Percentiles rank a stretch among this genome's conserved stretches.
These are phyloP conservation scores for Morpho helenor DNA, from an alignment of 2,888 invertebrate species.

Conservation along the genomic window DNA sequence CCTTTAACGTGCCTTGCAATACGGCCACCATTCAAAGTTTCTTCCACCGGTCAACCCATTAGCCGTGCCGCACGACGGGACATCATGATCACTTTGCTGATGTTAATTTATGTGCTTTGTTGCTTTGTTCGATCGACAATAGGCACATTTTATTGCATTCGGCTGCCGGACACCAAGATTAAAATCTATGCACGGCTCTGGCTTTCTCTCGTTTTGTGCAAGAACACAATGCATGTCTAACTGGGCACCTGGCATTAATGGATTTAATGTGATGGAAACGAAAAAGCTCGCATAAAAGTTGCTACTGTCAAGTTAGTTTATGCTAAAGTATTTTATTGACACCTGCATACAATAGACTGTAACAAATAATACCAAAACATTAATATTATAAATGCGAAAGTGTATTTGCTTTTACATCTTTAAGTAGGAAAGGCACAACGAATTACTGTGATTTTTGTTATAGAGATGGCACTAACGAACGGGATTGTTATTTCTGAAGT, in stretches of 20 bases:
- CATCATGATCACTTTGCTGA: constrained; percentile 75
- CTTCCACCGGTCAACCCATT: constrained; percentile 69
- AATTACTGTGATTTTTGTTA: no score
- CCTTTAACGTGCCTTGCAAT: constrained; percentile 31
- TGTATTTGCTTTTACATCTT: no score
- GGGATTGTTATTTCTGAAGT: no score
- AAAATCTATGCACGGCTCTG: constrained; percentile 66
- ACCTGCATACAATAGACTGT: not conserved
- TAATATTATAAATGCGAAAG: no score
- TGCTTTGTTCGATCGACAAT: constrained; percentile 64
- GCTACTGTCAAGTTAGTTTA: constrained; percentile 6
- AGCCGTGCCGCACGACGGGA: constrained; percentile 58
- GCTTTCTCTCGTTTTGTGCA: constrained; percentile 77
- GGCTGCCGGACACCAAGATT: constrained; percentile 76
- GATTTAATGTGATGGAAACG: constrained; percentile 40
- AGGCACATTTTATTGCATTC: constrained; percentile 65
- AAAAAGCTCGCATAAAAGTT: constrained; percentile 15
- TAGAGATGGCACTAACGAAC: no score
- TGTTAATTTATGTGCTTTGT: constrained; percentile 78
- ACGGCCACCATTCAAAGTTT: constrained; percentile 30
- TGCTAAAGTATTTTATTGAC: not conserved
- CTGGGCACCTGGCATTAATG: constrained; percentile 72
- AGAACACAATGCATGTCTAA: constrained; percentile 55
- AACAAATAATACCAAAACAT: no score
- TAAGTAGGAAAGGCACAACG: no score